Conservation (phyloP, 2,888 invertebrate species). For the Marronus borbonicus region DNA sequence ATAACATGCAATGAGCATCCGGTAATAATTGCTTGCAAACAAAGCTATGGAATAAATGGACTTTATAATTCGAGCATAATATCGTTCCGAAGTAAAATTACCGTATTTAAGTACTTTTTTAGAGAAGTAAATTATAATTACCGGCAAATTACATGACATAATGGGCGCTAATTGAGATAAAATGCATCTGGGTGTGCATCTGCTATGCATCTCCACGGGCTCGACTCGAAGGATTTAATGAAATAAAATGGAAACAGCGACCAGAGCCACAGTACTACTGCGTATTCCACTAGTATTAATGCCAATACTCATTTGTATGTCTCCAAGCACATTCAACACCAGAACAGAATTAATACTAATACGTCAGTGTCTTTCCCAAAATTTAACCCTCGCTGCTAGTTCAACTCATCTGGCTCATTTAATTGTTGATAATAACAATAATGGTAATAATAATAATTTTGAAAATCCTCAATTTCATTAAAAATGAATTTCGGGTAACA, state of each 20-base stretch:
- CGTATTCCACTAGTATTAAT: slow-evolving; percentile 5
- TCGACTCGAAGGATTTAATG: slow-evolving; percentile 35
- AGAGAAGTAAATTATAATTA: slow-evolving; percentile 40
- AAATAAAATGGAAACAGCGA: slow-evolving; percentile 38
- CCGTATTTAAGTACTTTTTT: slow-evolving; percentile 36
- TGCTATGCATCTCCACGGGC: slow-evolving; percentile 26
- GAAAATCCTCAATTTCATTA: too few relatives aligned
- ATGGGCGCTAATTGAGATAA: slow-evolving; percentile 40
- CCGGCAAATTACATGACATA: slow-evolving; percentile 31
- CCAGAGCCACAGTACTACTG: neutral
- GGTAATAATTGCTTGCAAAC: neutral
- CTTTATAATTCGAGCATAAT: slow-evolving; percentile 19
- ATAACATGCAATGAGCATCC: neutral
- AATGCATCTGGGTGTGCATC: slow-evolving; percentile 34
- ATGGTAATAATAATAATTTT: too few relatives aligned
- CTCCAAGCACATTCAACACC: neutral
- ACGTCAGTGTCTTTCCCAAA: neutral
- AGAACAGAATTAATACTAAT: neutral
- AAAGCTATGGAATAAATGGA: neutral
- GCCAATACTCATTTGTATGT: slow-evolving; percentile 15
- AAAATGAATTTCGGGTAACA: too few relatives aligned
- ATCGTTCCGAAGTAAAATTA: slow-evolving; percentile 20
- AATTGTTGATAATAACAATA: too few relatives aligned
- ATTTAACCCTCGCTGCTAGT: neutral
- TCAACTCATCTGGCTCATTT: neutral